A percentile compares a stretch with the other conserved stretches of the same genome.
Conservation (phyloP, 2,113 vertebrate species). For the Charina bottae region DNA sequence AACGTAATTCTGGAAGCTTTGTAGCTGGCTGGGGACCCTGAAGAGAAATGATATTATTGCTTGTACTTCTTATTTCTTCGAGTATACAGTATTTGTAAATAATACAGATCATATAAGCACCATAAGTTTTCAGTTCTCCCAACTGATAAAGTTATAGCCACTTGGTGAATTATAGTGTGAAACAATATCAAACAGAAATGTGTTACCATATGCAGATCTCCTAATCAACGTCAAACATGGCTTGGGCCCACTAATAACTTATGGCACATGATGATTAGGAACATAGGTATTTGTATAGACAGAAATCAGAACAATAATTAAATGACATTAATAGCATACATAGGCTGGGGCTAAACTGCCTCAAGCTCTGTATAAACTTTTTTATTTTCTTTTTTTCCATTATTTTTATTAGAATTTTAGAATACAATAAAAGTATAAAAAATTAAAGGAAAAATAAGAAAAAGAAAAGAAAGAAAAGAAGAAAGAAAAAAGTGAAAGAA, state of each 20-base stretch:
- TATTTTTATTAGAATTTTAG: background rate
- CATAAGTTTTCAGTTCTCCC: background rate
- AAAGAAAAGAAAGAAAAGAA: background rate
- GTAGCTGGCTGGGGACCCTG: background rate
- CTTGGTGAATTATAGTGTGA: background rate
- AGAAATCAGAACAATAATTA: background rate
- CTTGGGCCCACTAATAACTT: background rate
- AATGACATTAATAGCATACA: background rate
- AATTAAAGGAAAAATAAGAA: background rate
- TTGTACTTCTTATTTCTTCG: background rate
- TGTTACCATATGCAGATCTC: background rate
- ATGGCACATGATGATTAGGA: background rate
- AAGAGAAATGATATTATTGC: background rate
- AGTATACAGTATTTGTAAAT: background rate
- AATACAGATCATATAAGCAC: background rate
- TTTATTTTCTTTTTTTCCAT: background rate
- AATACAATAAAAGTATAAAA: background rate
- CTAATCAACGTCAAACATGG: background rate
- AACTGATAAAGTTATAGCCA: background rate
- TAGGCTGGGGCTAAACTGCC: background rate
- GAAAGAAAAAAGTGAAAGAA: background rate
- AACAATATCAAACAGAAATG: background rate
- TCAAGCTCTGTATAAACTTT: background rate
- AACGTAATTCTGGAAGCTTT: background rate
- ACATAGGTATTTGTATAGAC: background rate